Evolutionary conservation across 2,888 invertebrate genomes (phyloP), one percentile per base, ranked within the genome.

Genomic region (Sphaerophoria taeniata): DNA sequence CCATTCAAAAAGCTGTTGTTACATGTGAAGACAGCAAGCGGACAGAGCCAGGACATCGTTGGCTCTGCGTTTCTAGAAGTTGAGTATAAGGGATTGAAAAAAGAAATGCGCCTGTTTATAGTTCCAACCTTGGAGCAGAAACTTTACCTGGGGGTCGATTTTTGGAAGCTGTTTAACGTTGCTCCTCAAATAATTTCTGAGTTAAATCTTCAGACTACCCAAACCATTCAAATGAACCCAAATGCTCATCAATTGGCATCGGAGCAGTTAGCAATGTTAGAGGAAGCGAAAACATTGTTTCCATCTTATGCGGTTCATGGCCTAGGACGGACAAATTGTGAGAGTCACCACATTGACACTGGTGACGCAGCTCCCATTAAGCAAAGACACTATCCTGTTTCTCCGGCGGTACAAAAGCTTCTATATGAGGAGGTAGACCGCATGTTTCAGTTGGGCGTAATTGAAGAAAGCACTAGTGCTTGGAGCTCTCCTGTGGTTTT

Each of bases 61-160:
- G 67, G 67, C n/a, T 24, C 24, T 24, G 7, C 2, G 16, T 53
- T n/a, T n/a, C n/a, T n/a, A 4, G n/a, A 12, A 6, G 11, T 69
- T 2, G 53, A 51, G 12, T 55, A 69, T 12, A 53, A 53, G 31
- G 51, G 51, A 1, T 4, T 53, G 16, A 5, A 16, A n/a, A 53
- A 6, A 4, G 5, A 53, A 3, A 53, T 53, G 31, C 2, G 3
- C 9, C 11, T 53, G 31, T 53, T 24, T 9, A 43, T 43, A 43
- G 43, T 43, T 0, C 43, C 43, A 43, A 43, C 43, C 6, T 14
- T 49, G 14, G 51, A 24, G n/a, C 7, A 6, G 24, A 53, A 5
- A 31, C 53, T 67, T 6, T 67, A 67, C 5, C 51, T 55, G 43
- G 67, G 39, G 7, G 67, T 69, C 0, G 53, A 69, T 53, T 69